Evolutionary conservation across 2,113 vertebrate genomes (phyloP).

Genomic region (Poeciliopsis retropinna): DNA sequence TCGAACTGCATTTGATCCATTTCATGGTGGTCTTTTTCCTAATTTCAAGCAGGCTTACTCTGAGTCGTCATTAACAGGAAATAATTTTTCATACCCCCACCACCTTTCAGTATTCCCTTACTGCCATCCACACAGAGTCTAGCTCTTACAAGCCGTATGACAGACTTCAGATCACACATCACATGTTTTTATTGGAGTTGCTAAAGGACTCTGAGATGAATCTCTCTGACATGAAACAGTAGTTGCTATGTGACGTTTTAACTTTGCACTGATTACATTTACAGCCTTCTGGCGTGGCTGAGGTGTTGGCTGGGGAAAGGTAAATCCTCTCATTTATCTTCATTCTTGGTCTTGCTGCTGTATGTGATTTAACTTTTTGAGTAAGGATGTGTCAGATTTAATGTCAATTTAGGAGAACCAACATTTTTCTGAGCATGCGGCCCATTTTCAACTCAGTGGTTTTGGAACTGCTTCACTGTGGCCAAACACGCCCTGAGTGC

Average conservation of each 20-base stretch:
- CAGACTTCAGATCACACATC: constrained; percentile 37
- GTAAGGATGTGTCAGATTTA: constrained; percentile 64
- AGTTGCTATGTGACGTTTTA: constrained; percentile 52
- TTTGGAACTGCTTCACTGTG: constrained; percentile 59
- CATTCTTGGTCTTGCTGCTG: constrained; percentile 36
- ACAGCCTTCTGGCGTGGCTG: constrained; percentile 47
- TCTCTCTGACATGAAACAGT: constrained; percentile 62
- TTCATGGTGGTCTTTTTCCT: constrained; percentile 63
- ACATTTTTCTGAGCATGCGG: constrained; percentile 49
- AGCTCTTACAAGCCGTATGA: constrained; percentile 8
- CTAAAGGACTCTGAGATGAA: constrained; percentile 32
- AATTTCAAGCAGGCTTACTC: constrained; percentile 18
- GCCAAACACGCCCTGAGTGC: constrained; percentile 53
- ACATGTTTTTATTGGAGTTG: constrained; percentile 61
- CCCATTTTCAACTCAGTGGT: constrained; percentile 57
- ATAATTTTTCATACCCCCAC: constrained; percentile 40
- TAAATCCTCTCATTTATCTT: constrained; percentile 59
- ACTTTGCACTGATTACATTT: constrained; percentile 53
- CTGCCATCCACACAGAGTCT: constrained; percentile 20
- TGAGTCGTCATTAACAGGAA: constrained; percentile 33
- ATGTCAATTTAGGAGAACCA: constrained; percentile 62
- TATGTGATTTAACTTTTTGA: constrained; percentile 56
- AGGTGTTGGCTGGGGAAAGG: constrained; percentile 52
- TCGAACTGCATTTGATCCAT: constrained; percentile 19
- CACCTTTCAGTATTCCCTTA: constrained; percentile 27